Conservation (phyloP, 2,888 invertebrate genomes). For the Lysandra coridon region DNA sequence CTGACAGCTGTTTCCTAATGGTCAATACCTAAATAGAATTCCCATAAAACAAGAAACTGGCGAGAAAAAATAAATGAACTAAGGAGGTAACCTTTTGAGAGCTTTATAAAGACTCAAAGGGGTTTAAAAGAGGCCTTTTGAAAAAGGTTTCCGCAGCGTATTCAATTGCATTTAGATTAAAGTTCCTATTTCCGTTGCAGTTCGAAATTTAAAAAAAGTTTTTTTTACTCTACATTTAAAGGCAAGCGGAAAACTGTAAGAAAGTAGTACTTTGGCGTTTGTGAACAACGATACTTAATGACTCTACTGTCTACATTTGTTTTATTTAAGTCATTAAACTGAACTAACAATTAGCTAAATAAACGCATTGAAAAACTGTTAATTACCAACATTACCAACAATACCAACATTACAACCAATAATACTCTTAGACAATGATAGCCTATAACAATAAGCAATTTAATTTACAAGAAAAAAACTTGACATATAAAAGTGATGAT, state of each 20-base stretch:
- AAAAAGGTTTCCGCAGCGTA: background rate
- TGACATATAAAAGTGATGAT: background rate
- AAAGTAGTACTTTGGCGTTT: too few species aligned
- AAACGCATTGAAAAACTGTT: background rate
- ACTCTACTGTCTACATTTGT: background rate
- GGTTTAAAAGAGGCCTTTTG: background rate
- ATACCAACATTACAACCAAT: background rate
- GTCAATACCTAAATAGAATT: constrained; percentile 19
- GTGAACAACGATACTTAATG: too few species aligned
- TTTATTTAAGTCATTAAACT: background rate
- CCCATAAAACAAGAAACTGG: background rate
- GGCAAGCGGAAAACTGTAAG: too few species aligned
- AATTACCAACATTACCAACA: background rate
- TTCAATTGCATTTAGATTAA: background rate
- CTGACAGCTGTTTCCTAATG: constrained; percentile 6
- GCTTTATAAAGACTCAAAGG: constrained; percentile 8
- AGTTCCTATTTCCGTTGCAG: background rate
- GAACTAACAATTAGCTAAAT: background rate
- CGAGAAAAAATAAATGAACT: constrained; percentile 13
- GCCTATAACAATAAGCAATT: background rate
- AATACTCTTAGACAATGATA: background rate
- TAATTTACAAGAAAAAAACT: background rate
- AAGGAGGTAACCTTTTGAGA: constrained; percentile 4
- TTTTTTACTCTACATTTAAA: background rate
- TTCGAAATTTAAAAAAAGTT: background rate